Evolutionary conservation across 2,797 vertebrate species (phyloP), one percentile per base, ranked within the genome.

Genomic region (Malurus splendens): DNA sequence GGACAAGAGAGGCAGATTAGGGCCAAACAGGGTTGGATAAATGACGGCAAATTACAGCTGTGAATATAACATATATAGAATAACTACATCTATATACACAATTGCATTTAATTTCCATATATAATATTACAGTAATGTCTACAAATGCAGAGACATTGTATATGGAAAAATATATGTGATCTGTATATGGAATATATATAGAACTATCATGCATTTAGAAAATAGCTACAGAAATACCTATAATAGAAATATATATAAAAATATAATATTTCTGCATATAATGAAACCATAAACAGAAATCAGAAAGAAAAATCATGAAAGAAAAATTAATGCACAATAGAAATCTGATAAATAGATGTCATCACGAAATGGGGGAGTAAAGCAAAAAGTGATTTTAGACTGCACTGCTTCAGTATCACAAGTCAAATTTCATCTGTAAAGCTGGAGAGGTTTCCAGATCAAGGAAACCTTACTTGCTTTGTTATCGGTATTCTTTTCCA

Each of bases 1-100:
- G 6, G 14, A 62, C 7, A 27, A 38, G 15, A 57, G 5, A 3
- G 0, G 0, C 13, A 80, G 10, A 44, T 28, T 44, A 28, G 7
- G 20, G 14, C 39, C 52, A 75, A 72, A 68, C 14, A 62, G 10
- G 48, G 13, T 7, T 38, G 5, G 6, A 15, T 18, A 80, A 71
- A 56, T 2, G 0, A 36, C 38, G n/a, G 17, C 13, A 74, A 86
- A 71, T 77, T 48, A 30, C 8, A 71, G 11, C 2, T 7, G 5
- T n/a, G 4, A 51, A 51, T 12, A 10, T 12, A 70, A 39, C 2
- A 9, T n/a, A 54, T 2, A 30, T 5, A 36, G 9, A 15, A 9
- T 11, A 87, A 68, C 32, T 28, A 32, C 32, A 68, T 12, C 14
- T 78, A 30, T 28, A 33, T 10, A 44, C 5, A 65, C 1, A 57